Conservation (phyloP, 2,113 vertebrate genomes). For the Rhipidura dahli region DNA sequence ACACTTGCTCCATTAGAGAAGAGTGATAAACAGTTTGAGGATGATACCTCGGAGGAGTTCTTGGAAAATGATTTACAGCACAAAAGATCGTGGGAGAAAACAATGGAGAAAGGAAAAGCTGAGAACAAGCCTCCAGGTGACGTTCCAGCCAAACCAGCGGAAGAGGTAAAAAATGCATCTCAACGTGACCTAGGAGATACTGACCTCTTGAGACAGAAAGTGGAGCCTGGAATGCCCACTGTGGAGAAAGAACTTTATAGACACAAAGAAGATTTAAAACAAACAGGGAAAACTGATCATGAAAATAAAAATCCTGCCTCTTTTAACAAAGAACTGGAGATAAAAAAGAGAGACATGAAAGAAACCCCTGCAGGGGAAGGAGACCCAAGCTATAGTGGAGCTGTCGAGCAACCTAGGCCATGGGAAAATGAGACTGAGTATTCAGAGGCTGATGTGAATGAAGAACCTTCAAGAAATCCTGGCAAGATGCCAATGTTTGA, state of each 20-base stretch:
- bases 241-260: not conserved
- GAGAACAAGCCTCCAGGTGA: not conserved
- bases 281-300: not conserved
- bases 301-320: not conserved
- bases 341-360: not conserved
- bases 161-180: not conserved
- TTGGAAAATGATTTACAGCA: not conserved
- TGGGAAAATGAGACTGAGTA: not conserved
- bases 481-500: not conserved
- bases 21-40: not conserved
- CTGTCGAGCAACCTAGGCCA: not conserved
- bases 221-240: not conserved
- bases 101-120: not conserved
- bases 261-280: not conserved
- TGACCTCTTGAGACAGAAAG: not conserved
- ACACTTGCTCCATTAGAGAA: not conserved
- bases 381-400: not conserved
- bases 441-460: not conserved
- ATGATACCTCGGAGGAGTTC: not conserved
- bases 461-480: constrained; percentile 1
- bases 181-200: not conserved
- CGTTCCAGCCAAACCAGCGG: not conserved
- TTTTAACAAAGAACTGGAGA: not conserved
- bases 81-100: not conserved
- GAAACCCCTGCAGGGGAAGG: not conserved